Base-by-base conservation (phyloP, 1,140 invertebrate genomes). In the Saccostrea echinata region DNA sequence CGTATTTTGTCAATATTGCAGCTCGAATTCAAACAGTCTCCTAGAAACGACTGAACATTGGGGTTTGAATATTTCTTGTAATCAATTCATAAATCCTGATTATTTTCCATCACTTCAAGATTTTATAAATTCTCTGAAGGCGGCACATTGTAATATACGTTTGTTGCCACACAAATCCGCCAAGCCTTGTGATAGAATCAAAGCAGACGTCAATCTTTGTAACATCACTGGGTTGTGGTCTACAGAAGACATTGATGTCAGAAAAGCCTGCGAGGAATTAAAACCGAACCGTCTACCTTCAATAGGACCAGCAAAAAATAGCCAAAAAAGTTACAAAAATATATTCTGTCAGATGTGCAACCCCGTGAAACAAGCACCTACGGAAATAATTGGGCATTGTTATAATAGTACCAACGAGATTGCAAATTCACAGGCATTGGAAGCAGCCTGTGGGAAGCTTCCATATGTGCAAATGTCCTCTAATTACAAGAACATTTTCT, bases 341-440 rank as follows among this genome's bases (percentile, higher is more conserved):
- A 68, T 82, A 24, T 88, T 81, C 52, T 88, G 87, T 85, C 24
- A 76, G 11, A 85, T 88, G 53, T 88, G 87, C 43, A 88, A 88
- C 18, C 71, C 71, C 24, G 27, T 35, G 8, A 9, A 35, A 61
- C 4, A 51, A n/a, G n/a, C n/a, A 16, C 3, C 33, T 3, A 13
- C 55, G 51, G 12, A 61, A 61, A n/a, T 35, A 11, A 52, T 35
- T 24, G 13, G 85, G n/a, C 53, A 53, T 27, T n/a, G 55, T 71
- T 2, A 68, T 8, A 21, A 16, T 18, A n/a, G 13, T 16, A 30
- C 68, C 13, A 9, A 27, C 24, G 27, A 61, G 6, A 30, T 30
- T 43, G 16, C 13, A 4, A 21, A 1, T n/a, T 13, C 43, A 43
- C 43, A 24, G 6, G 33, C 3, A 6, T 35, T 43, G 11, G 86